These are phyloP conservation scores for Sussaba pulchella DNA, from an alignment of 2,888 invertebrate genomes.

Conservation along the genomic window DNA sequence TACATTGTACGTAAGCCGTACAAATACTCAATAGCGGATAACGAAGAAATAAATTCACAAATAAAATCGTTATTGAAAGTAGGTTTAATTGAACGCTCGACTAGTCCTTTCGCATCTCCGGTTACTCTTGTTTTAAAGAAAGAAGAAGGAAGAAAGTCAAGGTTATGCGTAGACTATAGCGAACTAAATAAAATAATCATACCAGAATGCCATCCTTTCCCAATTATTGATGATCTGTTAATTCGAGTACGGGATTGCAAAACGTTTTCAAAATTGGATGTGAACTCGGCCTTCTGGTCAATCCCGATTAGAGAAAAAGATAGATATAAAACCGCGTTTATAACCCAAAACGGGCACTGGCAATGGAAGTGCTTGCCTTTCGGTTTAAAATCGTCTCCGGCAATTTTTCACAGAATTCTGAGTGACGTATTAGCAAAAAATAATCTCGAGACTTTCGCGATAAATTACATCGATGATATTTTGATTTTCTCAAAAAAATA, in stretches of 20 bases:
- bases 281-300: slow-evolving; percentile 63
- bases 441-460: slow-evolving; percentile 58
- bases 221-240: slow-evolving; percentile 58
- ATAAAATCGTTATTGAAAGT: slow-evolving; percentile 63
- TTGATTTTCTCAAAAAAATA: slow-evolving; percentile 43
- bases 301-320: slow-evolving; percentile 63
- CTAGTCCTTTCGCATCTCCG: slow-evolving; percentile 70
- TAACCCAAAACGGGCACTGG: slow-evolving; percentile 69
- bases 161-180: slow-evolving; percentile 75
- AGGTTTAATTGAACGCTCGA: slow-evolving; percentile 67
- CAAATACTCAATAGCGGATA: slow-evolving; percentile 65
- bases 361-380: slow-evolving; percentile 69
- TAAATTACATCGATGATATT: slow-evolving; percentile 70
- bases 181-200: slow-evolving; percentile 68
- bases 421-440: slow-evolving; percentile 60
- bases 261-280: slow-evolving; percentile 57
- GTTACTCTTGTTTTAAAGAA: slow-evolving; percentile 60
- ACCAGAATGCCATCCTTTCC: slow-evolving; percentile 63
- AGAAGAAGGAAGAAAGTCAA: slow-evolving; percentile 70
- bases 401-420: slow-evolving; percentile 69
- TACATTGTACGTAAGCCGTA: slow-evolving; percentile 55
- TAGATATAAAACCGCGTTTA: slow-evolving; percentile 68
- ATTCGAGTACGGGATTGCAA: slow-evolving; percentile 59
- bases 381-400: slow-evolving; percentile 69
- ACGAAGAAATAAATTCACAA: slow-evolving; percentile 64